Evolutionary conservation across 2,888 invertebrate genomes (phyloP).

Genomic region (Coenonympha arcania): DNA sequence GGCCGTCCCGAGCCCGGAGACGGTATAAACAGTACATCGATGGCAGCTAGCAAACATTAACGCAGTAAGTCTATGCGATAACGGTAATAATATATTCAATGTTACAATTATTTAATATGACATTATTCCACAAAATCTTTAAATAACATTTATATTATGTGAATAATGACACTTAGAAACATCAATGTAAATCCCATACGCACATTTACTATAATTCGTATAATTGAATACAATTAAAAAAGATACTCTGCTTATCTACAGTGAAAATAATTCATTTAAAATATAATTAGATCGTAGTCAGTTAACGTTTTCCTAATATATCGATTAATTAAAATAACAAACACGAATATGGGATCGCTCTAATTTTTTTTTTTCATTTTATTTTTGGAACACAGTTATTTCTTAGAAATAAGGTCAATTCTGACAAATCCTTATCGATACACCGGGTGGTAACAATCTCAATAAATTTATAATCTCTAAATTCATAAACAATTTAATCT

Average conservation of each 20-base stretch:
- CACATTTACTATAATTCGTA: conserved; percentile 48
- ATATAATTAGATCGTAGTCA: conserved; percentile 52
- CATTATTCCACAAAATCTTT: conserved; percentile 48
- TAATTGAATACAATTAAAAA: conserved; percentile 51
- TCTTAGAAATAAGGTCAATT: conserved; percentile 43
- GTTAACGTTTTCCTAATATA: conserved; percentile 59
- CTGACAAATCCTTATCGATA: conserved; percentile 48
- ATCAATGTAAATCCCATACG: conserved; percentile 55
- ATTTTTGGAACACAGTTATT: conserved; percentile 45
- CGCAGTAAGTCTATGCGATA: conserved; percentile 50
- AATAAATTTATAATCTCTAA: conserved; percentile 64
- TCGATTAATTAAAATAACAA: conserved; percentile 53
- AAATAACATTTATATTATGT: conserved; percentile 52
- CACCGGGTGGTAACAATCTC: conserved; percentile 72
- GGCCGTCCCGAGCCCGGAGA: conserved; percentile 39
- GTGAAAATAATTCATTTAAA: conserved; percentile 51
- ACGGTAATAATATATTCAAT: conserved; percentile 43
- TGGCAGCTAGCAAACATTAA: conserved; percentile 37
- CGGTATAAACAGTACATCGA: conserved; percentile 29
- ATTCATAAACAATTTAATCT: conserved; percentile 66
- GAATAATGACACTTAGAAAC: conserved; percentile 57
- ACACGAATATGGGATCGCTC: conserved; percentile 52
- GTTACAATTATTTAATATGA: conserved; percentile 34
- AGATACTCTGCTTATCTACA: conserved; percentile 57
- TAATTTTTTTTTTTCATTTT: conserved; percentile 41